phyloP scores from a whole-genome alignment of 2,113 vertebrate species.

The Saccopteryx bilineata region DNA sequence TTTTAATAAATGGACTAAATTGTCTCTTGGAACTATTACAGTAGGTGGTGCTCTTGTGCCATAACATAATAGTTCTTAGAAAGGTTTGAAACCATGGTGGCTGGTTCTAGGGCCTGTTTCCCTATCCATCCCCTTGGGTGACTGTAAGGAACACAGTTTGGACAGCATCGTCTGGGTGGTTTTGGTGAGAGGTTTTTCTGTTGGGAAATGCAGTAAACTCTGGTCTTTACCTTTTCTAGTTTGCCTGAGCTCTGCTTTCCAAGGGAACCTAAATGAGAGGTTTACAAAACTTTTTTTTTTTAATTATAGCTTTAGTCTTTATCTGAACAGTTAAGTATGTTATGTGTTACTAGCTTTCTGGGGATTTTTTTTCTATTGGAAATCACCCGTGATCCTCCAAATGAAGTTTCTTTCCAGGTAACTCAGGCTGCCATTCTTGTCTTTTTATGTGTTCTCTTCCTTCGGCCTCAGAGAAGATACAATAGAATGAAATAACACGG shows the following conservation, averaged over 20 bases:
- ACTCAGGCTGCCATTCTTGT: background rate
- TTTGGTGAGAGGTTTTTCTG: conserved; percentile 35
- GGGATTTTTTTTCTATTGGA: background rate
- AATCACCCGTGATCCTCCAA: background rate
- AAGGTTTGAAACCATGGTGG: background rate
- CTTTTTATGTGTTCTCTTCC: conserved; percentile 24
- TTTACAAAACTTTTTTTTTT: background rate
- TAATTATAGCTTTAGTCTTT: conserved; percentile 21
- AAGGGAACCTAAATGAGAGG: background rate
- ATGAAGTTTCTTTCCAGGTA: conserved; percentile 10
- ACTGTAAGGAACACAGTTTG: background rate
- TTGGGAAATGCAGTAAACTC: conserved; percentile 59
- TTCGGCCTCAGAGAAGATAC: conserved; percentile 11
- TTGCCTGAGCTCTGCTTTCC: conserved; percentile 49
- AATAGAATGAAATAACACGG: background rate
- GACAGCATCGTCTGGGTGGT: background rate
- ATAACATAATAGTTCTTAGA: background rate
- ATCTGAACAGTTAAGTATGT: background rate
- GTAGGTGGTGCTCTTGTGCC: conserved; percentile 75
- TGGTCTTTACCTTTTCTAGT: conserved; percentile 9
- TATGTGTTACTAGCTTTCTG: background rate
- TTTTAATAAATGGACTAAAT: conserved; percentile 23
- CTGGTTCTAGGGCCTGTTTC: background rate
- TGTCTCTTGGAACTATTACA: conserved; percentile 56
- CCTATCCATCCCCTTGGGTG: background rate